Percentiles rank a stretch among this genome's conserved stretches.
Conservation (phyloP, 2,888 invertebrate genomes). For the Rotaria socialis region DNA sequence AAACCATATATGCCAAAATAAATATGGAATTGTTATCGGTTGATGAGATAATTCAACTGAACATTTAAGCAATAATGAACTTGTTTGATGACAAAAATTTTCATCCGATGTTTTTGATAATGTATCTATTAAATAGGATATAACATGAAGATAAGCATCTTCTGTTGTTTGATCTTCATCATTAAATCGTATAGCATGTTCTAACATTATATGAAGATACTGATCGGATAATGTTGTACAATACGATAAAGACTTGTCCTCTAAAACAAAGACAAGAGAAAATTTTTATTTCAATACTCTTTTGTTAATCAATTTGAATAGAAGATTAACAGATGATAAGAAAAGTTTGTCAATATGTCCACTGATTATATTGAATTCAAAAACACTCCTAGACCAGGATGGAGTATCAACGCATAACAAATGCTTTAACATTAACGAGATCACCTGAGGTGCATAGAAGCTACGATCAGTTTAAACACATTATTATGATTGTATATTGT, state of each 20-base stretch:
- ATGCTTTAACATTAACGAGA: too few species aligned
- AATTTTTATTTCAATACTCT: too few species aligned
- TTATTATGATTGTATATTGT: too few species aligned
- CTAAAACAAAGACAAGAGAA: not conserved
- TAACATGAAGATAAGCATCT: not conserved
- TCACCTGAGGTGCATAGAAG: too few species aligned
- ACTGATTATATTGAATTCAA: too few species aligned
- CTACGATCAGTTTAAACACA: too few species aligned
- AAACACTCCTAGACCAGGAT: too few species aligned
- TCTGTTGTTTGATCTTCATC: not conserved
- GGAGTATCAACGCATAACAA: too few species aligned
- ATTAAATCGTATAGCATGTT: conserved; percentile 11
- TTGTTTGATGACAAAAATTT: conserved; percentile 33
- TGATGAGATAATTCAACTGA: conserved; percentile 4
- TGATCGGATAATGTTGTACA: conserved; percentile 22
- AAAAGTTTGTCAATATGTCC: too few species aligned
- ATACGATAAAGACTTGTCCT: not conserved
- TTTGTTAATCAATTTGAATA: too few species aligned
- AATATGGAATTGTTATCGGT: not conserved
- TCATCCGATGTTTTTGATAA: conserved; percentile 24
- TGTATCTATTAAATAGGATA: conserved; percentile 32
- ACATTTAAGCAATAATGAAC: conserved; percentile 1
- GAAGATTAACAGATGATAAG: too few species aligned
- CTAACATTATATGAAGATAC: conserved; percentile 33
- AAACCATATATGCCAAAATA: conserved; percentile 30